These are phyloP conservation scores for Phrynocephalus vlangalii DNA, from an alignment of 2,797 vertebrate species.

Conservation along the genomic window DNA sequence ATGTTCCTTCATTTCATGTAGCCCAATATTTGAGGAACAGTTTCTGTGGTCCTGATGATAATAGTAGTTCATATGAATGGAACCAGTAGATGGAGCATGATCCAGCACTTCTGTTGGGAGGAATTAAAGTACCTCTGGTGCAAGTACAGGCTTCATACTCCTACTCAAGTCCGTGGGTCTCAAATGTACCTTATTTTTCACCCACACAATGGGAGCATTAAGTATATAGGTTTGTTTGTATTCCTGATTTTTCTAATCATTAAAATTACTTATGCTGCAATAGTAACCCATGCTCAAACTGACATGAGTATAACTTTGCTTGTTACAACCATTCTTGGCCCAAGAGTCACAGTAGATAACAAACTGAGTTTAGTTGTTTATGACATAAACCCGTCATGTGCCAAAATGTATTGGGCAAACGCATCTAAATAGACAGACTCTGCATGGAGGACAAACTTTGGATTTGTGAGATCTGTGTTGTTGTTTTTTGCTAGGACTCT, in stretches of 20 bases:
- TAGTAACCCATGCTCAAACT: too few relatives aligned
- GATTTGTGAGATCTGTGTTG: background rate
- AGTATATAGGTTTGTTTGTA: background rate
- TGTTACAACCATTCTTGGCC: background rate
- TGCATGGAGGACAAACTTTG: background rate
- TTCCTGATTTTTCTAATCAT: background rate
- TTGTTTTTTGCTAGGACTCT: background rate
- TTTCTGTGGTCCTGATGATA: conserved; percentile 13
- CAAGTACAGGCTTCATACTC: background rate
- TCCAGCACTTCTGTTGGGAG: background rate
- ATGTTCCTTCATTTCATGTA: background rate
- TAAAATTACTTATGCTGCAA: too few relatives aligned
- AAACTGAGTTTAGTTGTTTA: background rate
- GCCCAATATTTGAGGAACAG: background rate
- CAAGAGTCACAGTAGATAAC: background rate
- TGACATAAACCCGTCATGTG: background rate
- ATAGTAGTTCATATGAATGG: background rate
- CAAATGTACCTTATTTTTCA: background rate
- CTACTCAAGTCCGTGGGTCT: background rate
- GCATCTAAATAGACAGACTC: background rate
- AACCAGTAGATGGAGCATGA: too few relatives aligned
- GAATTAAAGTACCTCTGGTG: background rate
- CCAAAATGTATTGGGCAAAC: background rate
- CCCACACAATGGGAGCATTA: background rate
- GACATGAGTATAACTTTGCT: background rate